Base-by-base conservation (phyloP, 2,113 vertebrate genomes). In the Cheirogaleus medius region DNA sequence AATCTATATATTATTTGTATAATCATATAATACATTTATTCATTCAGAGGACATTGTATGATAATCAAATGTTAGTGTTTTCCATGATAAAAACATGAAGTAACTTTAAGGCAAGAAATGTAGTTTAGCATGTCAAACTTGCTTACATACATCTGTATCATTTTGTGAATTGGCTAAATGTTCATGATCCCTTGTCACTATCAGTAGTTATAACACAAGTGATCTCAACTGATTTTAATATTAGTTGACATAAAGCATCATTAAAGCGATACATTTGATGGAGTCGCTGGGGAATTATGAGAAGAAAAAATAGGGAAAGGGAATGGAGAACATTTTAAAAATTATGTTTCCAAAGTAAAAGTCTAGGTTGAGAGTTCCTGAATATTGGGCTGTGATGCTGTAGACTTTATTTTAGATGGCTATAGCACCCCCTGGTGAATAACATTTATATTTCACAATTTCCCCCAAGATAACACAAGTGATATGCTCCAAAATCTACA, bases 341-440 rank as follows among this genome's bases (percentile, higher is more conserved):
- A 66, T 44, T n/a, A 60, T 44, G 3, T 44, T 76, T 91, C 63
- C 58, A 92, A 77, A 90, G 42, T 60, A 83, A 78, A 94, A 7
- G 4, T 56, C n/a, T 37, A 44, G 90, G 21, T 63, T 63, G 47
- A 42, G 29, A 84, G 11, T 8, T 80, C 37, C 25, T 82, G 32
- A 63, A 80, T 44, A 14, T 18, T 74, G 68, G 32, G 32, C 32
- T 66, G 9, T 8, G 58, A 17, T 13, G 21, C 44, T 77, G 10
- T 12, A 25, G 15, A 3, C 44, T 97, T 87, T 21, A 32, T 95
- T 97, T 97, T 82, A 93, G 92, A 95, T 93, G 92, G 7, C 18
- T 32, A 91, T 13, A 97, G 97, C 96, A 32, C 98, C 97, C 97
- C 91, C 97, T 98, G 96, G 96, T 97, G 98, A 97, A 80, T 18